These are phyloP conservation scores for Australoheros facetus DNA, from an alignment of 2,797 vertebrate species.

Conservation along the genomic window DNA sequence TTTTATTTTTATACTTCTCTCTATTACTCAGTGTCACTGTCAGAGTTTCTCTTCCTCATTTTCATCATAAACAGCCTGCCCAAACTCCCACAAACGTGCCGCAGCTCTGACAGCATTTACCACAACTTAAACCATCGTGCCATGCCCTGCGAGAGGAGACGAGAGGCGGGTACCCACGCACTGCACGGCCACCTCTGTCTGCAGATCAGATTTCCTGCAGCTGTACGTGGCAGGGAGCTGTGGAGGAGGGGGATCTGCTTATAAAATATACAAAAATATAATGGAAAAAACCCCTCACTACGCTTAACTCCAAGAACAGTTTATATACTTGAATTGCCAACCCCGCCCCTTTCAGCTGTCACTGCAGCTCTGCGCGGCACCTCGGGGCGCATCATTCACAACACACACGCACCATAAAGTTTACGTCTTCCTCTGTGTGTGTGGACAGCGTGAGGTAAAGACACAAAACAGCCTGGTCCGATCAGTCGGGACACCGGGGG, in stretches of 20 bases:
- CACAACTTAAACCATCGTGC: background rate
- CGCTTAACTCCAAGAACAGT: background rate
- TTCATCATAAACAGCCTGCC: background rate
- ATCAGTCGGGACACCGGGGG: slow-evolving; percentile 29
- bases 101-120: background rate
- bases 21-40: background rate
- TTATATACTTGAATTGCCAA: background rate
- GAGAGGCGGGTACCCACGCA: slow-evolving; percentile 39
- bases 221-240: slow-evolving; percentile 72
- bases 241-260: background rate
- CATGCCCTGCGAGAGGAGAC: slow-evolving; percentile 10
- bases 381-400: slow-evolving; percentile 1
- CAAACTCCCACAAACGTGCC: background rate
- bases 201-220: slow-evolving; percentile 74
- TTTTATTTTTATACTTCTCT: background rate
- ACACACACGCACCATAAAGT: background rate
- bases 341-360: slow-evolving; percentile 62
- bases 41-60: background rate
- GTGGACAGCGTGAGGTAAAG: background rate
- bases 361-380: slow-evolving; percentile 37
- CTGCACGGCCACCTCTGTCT: slow-evolving; percentile 46
- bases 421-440: background rate
- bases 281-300: rapidly evolving
- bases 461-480: slow-evolving; percentile 12
- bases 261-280: background rate